Evolutionary conservation across 2,888 invertebrate genomes (phyloP).

Genomic region (Clivina fossor): DNA sequence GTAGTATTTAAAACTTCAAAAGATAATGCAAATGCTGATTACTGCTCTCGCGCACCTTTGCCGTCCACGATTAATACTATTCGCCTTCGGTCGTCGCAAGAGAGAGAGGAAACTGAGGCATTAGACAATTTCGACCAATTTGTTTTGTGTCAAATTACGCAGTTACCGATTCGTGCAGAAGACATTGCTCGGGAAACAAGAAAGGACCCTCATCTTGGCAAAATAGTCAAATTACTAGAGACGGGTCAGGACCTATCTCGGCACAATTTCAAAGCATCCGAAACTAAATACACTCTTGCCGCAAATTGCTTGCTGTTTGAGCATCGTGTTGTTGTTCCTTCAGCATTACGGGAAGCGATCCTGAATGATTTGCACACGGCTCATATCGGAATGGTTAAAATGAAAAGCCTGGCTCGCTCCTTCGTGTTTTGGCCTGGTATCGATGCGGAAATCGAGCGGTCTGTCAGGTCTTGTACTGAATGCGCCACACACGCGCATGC

Average conservation of each 20-base stretch:
- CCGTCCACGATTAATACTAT: slow-evolving; percentile 16
- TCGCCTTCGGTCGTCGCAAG: neutral
- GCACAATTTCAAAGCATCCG: neutral
- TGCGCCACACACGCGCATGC: slow-evolving; percentile 34
- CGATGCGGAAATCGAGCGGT: slow-evolving; percentile 40
- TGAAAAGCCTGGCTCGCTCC: slow-evolving; percentile 41
- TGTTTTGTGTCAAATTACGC: slow-evolving; percentile 8
- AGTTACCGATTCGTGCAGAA: slow-evolving; percentile 23
- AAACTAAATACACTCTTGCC: slow-evolving; percentile 28
- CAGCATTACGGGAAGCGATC: slow-evolving; percentile 25
- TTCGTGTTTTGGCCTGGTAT: slow-evolving; percentile 41
- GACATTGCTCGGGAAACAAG: slow-evolving; percentile 13
- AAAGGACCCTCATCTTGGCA: slow-evolving; percentile 17
- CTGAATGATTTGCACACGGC: slow-evolving; percentile 39
- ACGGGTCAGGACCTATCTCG: slow-evolving; percentile 2
- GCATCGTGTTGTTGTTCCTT: slow-evolving; percentile 37
- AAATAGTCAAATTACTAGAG: slow-evolving; percentile 5
- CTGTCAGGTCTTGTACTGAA: slow-evolving; percentile 37
- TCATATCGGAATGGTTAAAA: slow-evolving; percentile 42
- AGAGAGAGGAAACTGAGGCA: slow-evolving; percentile 17
- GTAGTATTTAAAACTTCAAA: slow-evolving; percentile 23
- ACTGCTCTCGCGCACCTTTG: slow-evolving; percentile 14
- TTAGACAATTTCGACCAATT: slow-evolving; percentile 25
- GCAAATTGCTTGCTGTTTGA: slow-evolving; percentile 35
- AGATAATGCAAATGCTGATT: slow-evolving; percentile 33